phyloP scores from a whole-genome alignment of 1,140 invertebrate genomes.

The Drosophila sturtevanti region DNA sequence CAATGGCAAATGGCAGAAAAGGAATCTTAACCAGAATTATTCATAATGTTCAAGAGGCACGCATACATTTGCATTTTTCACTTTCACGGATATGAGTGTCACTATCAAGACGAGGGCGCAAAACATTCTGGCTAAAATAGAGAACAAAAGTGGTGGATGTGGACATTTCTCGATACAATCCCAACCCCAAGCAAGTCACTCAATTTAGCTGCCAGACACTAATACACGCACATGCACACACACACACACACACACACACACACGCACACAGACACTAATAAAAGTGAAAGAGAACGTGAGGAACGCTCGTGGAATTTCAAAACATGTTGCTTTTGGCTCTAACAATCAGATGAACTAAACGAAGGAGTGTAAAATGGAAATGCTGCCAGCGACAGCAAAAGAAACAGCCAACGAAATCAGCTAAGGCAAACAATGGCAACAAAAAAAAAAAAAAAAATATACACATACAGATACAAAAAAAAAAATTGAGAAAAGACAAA shows the following conservation, averaged over 20 bases:
- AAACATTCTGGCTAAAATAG: slow-evolving; percentile 56
- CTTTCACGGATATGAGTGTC: slow-evolving; percentile 76
- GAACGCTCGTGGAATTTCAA: slow-evolving; percentile 72
- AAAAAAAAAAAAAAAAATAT: slow-evolving; percentile 23
- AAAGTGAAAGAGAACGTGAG: slow-evolving; percentile 74
- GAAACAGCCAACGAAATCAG: slow-evolving; percentile 58
- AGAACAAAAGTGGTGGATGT: slow-evolving; percentile 19
- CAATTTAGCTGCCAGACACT: slow-evolving; percentile 54
- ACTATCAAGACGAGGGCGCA: slow-evolving; percentile 61
- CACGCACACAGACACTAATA: slow-evolving; percentile 52
- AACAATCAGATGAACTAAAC: slow-evolving; percentile 63
- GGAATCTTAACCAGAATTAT: slow-evolving; percentile 78
- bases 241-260: slow-evolving; percentile 17
- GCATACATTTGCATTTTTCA: slow-evolving; percentile 80
- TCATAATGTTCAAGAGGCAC: slow-evolving; percentile 79
- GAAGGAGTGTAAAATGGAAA: slow-evolving; percentile 56
- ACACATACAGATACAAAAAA: slow-evolving; percentile 11
- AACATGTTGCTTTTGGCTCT: slow-evolving; percentile 48
- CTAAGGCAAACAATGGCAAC: slow-evolving; percentile 52
- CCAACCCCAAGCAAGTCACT: slow-evolving; percentile 67
- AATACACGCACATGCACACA: slow-evolving; percentile 18
- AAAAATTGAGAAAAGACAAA: slow-evolving; percentile 22
- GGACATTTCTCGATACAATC: slow-evolving; percentile 24
- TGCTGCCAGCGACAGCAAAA: slow-evolving; percentile 57
- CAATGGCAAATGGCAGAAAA: slow-evolving; percentile 68